phyloP scores from a whole-genome alignment of 2,113 vertebrate species.

The Gracilinanus agilis region DNA sequence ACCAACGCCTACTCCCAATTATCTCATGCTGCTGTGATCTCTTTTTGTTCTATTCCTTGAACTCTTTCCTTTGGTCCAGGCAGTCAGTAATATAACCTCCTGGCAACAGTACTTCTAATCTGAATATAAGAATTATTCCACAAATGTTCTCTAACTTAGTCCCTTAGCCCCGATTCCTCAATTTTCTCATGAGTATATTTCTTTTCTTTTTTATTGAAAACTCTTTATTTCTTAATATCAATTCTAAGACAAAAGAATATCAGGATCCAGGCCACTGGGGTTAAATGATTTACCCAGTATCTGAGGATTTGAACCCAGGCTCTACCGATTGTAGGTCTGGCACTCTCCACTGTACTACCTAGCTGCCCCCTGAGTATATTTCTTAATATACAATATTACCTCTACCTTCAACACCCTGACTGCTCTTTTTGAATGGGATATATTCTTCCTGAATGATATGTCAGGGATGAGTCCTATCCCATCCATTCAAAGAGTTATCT shows the following conservation, averaged over 20 bases:
- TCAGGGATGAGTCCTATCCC: no score
- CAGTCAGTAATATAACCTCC: not conserved
- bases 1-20: not conserved
- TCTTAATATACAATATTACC: not conserved
- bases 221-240: no score
- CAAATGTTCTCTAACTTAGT: not conserved
- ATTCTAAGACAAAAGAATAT: no score
- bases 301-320: no score
- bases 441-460: no score
- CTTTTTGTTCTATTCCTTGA: not conserved
- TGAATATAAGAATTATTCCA: not conserved
- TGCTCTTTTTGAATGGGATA: not conserved
- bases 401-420: not conserved
- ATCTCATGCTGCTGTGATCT: not conserved
- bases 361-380: not conserved
- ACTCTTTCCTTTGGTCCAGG: not conserved
- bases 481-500: no score
- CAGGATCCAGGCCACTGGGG: no score
- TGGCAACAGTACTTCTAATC: not conserved
- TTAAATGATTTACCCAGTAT: no score
- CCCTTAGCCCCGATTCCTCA: not conserved
- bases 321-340: no score
- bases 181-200: not conserved
- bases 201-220: not conserved
- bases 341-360: no score